Conservation (phyloP, 1,140 invertebrate species). For the Reticulitermes speratus region DNA sequence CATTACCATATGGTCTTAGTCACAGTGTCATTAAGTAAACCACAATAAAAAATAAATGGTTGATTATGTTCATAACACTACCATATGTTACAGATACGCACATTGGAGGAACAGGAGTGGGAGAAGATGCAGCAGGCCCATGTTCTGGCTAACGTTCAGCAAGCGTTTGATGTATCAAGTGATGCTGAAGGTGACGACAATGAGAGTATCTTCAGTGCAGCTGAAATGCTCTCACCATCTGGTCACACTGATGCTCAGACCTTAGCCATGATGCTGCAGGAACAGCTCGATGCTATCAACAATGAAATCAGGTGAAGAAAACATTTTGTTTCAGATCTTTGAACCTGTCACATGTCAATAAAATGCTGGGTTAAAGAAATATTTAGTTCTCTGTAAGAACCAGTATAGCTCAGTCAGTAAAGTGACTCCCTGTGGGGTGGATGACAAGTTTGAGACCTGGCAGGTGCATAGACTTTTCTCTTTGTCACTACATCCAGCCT, state of each 20-base stretch:
- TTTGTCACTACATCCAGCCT: too few species aligned
- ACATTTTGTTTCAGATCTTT: too few species aligned
- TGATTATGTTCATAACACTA: background rate
- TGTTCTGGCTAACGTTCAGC: slow-evolving; percentile 88
- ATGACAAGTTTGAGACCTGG: too few species aligned
- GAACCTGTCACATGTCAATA: too few species aligned
- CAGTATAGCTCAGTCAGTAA: too few species aligned
- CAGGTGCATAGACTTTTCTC: too few species aligned
- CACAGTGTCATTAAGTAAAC: too few species aligned
- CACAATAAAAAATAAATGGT: too few species aligned
- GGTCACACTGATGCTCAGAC: slow-evolving; percentile 95
- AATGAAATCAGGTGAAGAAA: slow-evolving; percentile 81
- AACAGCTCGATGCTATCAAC: slow-evolving; percentile 99
- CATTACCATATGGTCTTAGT: too few species aligned
- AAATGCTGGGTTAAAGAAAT: too few species aligned
- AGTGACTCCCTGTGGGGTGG: too few species aligned
- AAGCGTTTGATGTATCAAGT: slow-evolving; percentile 79
- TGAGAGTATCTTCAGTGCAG: slow-evolving; percentile 69
- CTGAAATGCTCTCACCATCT: slow-evolving; percentile 70
- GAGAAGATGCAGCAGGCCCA: slow-evolving; percentile 93
- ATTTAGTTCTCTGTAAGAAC: too few species aligned
- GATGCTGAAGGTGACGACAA: slow-evolving; percentile 77
- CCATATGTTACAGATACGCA: slow-evolving; percentile 42
- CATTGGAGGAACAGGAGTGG: slow-evolving; percentile 74
- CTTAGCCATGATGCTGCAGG: slow-evolving; percentile 96